Evolutionary conservation across 2,888 invertebrate species (phyloP), one percentile per base, ranked within the genome.

Genomic region (Plemyria rubiginata): DNA sequence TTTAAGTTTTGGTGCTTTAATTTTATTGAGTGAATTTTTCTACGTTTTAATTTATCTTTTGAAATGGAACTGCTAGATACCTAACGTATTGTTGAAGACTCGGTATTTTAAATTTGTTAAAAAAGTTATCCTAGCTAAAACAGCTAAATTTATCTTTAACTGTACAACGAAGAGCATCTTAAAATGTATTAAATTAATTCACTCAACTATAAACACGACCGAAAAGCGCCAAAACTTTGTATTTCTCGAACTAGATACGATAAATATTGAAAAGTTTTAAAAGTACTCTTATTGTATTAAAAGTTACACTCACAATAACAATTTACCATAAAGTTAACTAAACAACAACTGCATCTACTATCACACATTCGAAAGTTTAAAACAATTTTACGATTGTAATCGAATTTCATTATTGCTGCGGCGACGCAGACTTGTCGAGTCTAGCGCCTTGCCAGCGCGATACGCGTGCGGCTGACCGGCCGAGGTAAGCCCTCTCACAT

Each of bases 291-390:
- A 89, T 80, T 80, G 84, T 82, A 86, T 86, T 86, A 88, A 90
- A 91, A 85, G 87, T 90, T 92, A 92, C 91, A 90, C 85, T 85
- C 92, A 91, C 91, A 83, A 90, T 92, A 93, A 92, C 92, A 89
- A 90, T 91, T 90, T 81, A 90, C 89, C 85, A 86, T 85, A 88
- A 90, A 89, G 85, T 90, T 92, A 92, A 92, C 90, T 92, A 93
- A 93, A 93, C 92, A 93, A 93, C 93, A 92, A 93, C 92, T 91
- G 92, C 92, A 88, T 88, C 93, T 93, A 93, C 92, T 92, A 93
- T 93, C 93, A 93, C 93, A 93, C 93, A 92, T 93, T 93, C 90
- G 91, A 93, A 93, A 90, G 87, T 92, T 91, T 88, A 90, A 92
- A 91, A 92, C 92, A 91, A 92, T 92, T 90, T 90, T 90, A 90